These are phyloP conservation scores for Procambarus clarkii DNA, from an alignment of 1,140 invertebrate species.

Conservation along the genomic window DNA sequence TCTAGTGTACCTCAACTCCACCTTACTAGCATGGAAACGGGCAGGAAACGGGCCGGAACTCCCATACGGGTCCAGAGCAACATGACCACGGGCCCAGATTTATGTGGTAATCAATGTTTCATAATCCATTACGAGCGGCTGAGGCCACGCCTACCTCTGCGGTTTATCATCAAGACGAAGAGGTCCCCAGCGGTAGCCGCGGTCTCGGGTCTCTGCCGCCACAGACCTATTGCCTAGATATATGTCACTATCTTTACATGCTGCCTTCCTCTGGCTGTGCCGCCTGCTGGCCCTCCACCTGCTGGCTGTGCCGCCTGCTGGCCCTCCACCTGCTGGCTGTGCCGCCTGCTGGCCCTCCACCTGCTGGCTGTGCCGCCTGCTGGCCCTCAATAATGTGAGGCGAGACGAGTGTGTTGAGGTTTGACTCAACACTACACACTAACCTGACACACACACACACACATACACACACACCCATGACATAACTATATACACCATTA, in stretches of 20 bases:
- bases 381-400: too few relatives aligned
- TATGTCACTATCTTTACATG: constrained; percentile 27
- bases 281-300: neutral
- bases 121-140: constrained; percentile 54
- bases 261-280: constrained; percentile 7
- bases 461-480: too few relatives aligned
- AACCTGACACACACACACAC: too few relatives aligned
- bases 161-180: constrained; percentile 56
- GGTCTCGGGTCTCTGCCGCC: constrained; percentile 22
- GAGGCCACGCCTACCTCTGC: constrained; percentile 40
- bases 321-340: neutral
- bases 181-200: constrained; percentile 35
- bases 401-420: too few relatives aligned
- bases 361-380: neutral
- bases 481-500: too few relatives aligned
- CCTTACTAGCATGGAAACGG: constrained; percentile 47
- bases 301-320: neutral
- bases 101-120: constrained; percentile 67
- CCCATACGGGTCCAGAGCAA: constrained; percentile 17
- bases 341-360: neutral
- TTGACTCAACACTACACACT: too few relatives aligned
- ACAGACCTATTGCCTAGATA: constrained; percentile 37
- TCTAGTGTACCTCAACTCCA: constrained; percentile 43
- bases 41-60: constrained; percentile 37
- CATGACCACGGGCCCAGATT: constrained; percentile 57